These are phyloP conservation scores for Latrodectus geometricus DNA, from an alignment of 1,140 invertebrate species.

Conservation along the genomic window DNA sequence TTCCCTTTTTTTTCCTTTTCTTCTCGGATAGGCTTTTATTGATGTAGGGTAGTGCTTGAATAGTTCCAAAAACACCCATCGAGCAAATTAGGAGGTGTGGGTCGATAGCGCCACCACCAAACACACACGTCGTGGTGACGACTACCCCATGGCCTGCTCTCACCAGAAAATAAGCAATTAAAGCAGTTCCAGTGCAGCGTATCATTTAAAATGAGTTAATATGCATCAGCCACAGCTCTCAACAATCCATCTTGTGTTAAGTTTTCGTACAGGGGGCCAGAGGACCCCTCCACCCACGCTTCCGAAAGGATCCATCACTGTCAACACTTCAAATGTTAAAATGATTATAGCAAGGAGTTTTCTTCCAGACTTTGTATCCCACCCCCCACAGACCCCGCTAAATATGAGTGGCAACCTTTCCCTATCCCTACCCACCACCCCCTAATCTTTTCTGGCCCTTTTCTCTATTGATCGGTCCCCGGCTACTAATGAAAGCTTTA, in stretches of 20 bases:
- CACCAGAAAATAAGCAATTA: constrained; percentile 60
- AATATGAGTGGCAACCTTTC: constrained; percentile 34
- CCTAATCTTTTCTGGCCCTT: constrained; percentile 9
- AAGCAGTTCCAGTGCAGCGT: constrained; percentile 34
- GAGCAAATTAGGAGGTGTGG: constrained; percentile 44
- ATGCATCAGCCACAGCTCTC: constrained; percentile 55
- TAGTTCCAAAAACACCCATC: constrained; percentile 52
- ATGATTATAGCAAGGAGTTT: constrained; percentile 61
- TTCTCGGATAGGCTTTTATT: constrained; percentile 17
- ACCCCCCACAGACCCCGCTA: constrained; percentile 18
- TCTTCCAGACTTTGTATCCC: constrained; percentile 40
- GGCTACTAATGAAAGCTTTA: constrained; percentile 52
- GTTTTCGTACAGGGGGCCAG: constrained; percentile 15
- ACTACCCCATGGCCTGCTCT: constrained; percentile 6
- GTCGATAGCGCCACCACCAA: constrained; percentile 40
- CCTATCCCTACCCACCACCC: neutral
- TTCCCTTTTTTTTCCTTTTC: constrained; percentile 9
- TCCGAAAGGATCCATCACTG: constrained; percentile 53
- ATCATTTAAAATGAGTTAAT: constrained; percentile 62
- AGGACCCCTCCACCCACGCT: neutral
- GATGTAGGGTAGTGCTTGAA: neutral
- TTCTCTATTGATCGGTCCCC: constrained; percentile 45
- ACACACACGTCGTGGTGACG: constrained; percentile 30
- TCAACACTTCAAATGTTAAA: constrained; percentile 63
- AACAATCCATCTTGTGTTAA: constrained; percentile 57